Evolutionary conservation across 1,140 invertebrate genomes (phyloP).

Genomic region (Drosophila mayri): DNA sequence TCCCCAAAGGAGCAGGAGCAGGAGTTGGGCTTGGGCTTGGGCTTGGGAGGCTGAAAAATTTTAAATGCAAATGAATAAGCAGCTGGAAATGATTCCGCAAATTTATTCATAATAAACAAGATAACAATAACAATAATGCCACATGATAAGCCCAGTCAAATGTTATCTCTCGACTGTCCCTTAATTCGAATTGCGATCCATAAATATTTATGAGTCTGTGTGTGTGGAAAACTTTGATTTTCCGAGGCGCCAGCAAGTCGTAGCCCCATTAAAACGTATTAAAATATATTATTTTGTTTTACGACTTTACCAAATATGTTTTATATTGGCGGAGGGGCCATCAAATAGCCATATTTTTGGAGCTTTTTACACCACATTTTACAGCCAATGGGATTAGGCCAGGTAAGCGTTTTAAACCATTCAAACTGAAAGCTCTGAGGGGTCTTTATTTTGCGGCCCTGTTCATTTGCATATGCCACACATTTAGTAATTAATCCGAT

Average conservation of each 20-base stretch:
- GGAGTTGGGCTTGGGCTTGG: not conserved
- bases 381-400: not conserved
- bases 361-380: not conserved
- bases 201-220: conserved; percentile 63
- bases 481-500: conserved; percentile 17
- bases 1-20: not conserved
- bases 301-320: conserved; percentile 31
- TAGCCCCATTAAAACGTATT: conserved; percentile 49
- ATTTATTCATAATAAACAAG: conserved; percentile 67
- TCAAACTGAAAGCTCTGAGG: conserved; percentile 12
- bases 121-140: conserved; percentile 71
- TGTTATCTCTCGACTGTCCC: conserved; percentile 20
- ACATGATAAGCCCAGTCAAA: conserved; percentile 57
- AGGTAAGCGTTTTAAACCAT: conserved; percentile 1
- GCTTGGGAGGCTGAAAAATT: conserved; percentile 38
- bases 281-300: conserved; percentile 33
- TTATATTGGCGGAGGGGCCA: conserved; percentile 2
- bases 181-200: conserved; percentile 37
- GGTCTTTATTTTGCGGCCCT: not conserved
- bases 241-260: conserved; percentile 40
- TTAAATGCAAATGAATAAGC: conserved; percentile 64
- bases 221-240: conserved; percentile 18
- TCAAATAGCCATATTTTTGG: conserved; percentile 18
- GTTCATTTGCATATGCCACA: conserved; percentile 18
- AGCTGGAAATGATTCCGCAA: conserved; percentile 45